These are phyloP conservation scores for Metaphire vulgaris DNA, from an alignment of 1,140 invertebrate genomes.

Conservation along the genomic window DNA sequence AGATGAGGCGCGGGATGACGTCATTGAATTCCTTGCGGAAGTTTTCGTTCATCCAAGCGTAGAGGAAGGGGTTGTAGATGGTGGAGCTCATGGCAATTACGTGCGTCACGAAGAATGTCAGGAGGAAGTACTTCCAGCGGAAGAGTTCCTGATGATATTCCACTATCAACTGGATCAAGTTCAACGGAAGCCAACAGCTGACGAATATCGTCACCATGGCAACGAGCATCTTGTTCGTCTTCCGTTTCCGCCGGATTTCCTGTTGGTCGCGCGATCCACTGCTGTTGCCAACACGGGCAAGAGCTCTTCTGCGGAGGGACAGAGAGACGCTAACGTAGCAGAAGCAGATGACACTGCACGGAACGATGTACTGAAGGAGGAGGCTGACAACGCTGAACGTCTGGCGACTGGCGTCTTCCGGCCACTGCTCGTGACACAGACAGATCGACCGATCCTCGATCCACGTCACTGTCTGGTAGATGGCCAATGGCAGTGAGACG, in stretches of 20 bases:
- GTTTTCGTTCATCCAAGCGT: too few species aligned
- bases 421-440: slow-evolving; percentile 84
- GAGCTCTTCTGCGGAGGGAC: slow-evolving; percentile 63
- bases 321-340: slow-evolving; percentile 88
- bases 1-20: too few species aligned
- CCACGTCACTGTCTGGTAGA: slow-evolving; percentile 63
- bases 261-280: slow-evolving; percentile 58
- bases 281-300: slow-evolving; percentile 60
- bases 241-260: slow-evolving; percentile 63
- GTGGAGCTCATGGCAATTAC: slow-evolving; percentile 91
- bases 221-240: slow-evolving; percentile 81
- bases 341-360: slow-evolving; percentile 85
- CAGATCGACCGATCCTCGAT: slow-evolving; percentile 32
- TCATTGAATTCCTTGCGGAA: too few species aligned
- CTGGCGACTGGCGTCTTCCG: slow-evolving; percentile 60
- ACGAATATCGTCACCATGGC: slow-evolving; percentile 94
- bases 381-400: slow-evolving; percentile 79
- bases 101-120: slow-evolving; percentile 81
- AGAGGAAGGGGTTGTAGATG: too few species aligned
- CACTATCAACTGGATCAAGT: slow-evolving; percentile 52
- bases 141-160: slow-evolving; percentile 51
- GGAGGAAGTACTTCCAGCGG: slow-evolving; percentile 73
- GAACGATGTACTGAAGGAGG: slow-evolving; percentile 85
- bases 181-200: slow-evolving; percentile 90
- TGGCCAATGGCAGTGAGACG: slow-evolving; percentile 83